Conservation (phyloP, 2,888 invertebrate species). For the Apotomis betuletana region DNA sequence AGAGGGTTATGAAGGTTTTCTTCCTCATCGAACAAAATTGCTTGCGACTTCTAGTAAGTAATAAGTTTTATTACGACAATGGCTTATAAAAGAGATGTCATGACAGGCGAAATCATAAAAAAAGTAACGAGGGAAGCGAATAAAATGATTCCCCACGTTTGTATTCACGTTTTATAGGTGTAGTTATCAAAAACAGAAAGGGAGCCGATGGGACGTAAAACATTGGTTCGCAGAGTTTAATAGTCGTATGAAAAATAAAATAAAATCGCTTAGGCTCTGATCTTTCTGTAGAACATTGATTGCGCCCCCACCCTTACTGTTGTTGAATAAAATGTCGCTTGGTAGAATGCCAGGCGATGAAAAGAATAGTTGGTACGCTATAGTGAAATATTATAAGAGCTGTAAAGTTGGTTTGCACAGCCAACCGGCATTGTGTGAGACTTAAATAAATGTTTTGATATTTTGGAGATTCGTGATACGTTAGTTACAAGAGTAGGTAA, state of each 20-base stretch:
- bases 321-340: conserved; percentile 76
- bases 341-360: conserved; percentile 77
- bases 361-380: conserved; percentile 69
- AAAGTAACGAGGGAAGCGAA: conserved; percentile 29
- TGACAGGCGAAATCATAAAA: conserved; percentile 29
- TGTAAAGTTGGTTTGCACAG: conserved; percentile 56
- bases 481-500: no score
- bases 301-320: conserved; percentile 69
- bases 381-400: conserved; percentile 68
- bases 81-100: conserved; percentile 25
- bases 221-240: conserved; percentile 55
- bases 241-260: conserved; percentile 63
- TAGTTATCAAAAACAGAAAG: conserved; percentile 38
- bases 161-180: conserved; percentile 31
- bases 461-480: background rate
- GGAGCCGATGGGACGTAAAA: conserved; percentile 33
- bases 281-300: conserved; percentile 74
- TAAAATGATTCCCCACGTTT: conserved; percentile 24
- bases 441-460: background rate
- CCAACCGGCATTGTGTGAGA: conserved; percentile 40
- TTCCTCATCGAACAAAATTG: no score
- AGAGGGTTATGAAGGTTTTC: no score
- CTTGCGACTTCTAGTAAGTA: background rate
- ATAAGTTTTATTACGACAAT: conserved; percentile 18
- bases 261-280: conserved; percentile 63